These are phyloP conservation scores for Athetis lepigone DNA, from an alignment of 2,888 invertebrate genomes.

Conservation along the genomic window DNA sequence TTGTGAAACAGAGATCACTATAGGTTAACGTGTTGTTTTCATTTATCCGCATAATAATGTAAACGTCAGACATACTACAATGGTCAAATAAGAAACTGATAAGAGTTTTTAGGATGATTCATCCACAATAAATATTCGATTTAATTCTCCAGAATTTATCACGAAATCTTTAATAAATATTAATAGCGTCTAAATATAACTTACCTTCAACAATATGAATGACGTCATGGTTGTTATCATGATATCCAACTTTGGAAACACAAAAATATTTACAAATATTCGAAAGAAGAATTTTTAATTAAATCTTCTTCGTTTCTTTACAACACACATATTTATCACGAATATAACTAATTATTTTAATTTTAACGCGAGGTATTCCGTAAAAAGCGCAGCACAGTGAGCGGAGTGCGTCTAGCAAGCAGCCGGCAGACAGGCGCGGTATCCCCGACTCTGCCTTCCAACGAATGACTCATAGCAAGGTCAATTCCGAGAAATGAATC, in stretches of 20 bases:
- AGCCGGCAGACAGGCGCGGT: constrained; percentile 90
- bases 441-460: constrained; percentile 91
- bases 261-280: constrained; percentile 80
- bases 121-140: constrained; percentile 60
- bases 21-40: constrained; percentile 33
- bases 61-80: constrained; percentile 82
- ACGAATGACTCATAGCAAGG: constrained; percentile 91
- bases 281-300: constrained; percentile 66
- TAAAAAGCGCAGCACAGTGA: constrained; percentile 77
- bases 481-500: constrained; percentile 91
- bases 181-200: constrained; percentile 58
- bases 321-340: constrained; percentile 76
- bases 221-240: constrained; percentile 91
- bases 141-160: constrained; percentile 52
- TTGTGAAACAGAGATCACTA: constrained; percentile 74
- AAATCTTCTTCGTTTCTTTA: constrained; percentile 72
- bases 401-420: constrained; percentile 86
- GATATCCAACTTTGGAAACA: constrained; percentile 86
- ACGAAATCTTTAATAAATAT: constrained; percentile 32
- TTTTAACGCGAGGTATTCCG: constrained; percentile 72
- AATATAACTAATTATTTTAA: constrained; percentile 64
- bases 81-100: constrained; percentile 86
- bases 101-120: constrained; percentile 78
- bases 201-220: constrained; percentile 90
- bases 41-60: constrained; percentile 69